Evolutionary conservation across 2,113 vertebrate species (phyloP).

Genomic region (Lepus americanus): DNA sequence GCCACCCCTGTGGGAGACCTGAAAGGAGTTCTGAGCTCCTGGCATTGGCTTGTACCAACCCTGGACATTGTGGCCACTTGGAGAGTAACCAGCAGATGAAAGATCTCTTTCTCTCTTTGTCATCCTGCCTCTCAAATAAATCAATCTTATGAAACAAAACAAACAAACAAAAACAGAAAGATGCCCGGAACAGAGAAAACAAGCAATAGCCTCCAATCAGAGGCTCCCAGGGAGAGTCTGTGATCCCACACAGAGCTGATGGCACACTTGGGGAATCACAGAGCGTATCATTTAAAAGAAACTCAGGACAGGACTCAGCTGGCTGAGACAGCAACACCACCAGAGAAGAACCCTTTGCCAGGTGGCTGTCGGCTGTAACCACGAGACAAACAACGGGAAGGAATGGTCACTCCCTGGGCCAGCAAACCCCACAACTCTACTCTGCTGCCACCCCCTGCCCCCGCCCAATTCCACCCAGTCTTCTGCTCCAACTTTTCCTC

Average conservation of each 20-base stretch:
- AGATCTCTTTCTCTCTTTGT: too few relatives aligned
- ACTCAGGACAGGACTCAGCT: background rate
- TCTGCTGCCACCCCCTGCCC: background rate
- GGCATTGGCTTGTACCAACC: too few relatives aligned
- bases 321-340: background rate
- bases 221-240: background rate
- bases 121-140: too few relatives aligned
- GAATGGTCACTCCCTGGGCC: background rate
- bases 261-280: background rate
- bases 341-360: background rate
- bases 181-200: background rate
- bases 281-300: background rate
- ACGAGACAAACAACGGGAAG: background rate
- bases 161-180: background rate
- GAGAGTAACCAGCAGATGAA: too few relatives aligned
- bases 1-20: too few relatives aligned
- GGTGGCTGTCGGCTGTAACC: background rate
- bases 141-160: too few relatives aligned
- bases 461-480: background rate
- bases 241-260: background rate
- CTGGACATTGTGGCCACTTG: too few relatives aligned
- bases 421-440: background rate
- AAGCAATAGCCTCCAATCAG: background rate
- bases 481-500: background rate
- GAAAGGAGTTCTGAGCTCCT: too few relatives aligned